Conservation (phyloP, 2,113 vertebrate genomes). For the Dromiciops gliroides region DNA sequence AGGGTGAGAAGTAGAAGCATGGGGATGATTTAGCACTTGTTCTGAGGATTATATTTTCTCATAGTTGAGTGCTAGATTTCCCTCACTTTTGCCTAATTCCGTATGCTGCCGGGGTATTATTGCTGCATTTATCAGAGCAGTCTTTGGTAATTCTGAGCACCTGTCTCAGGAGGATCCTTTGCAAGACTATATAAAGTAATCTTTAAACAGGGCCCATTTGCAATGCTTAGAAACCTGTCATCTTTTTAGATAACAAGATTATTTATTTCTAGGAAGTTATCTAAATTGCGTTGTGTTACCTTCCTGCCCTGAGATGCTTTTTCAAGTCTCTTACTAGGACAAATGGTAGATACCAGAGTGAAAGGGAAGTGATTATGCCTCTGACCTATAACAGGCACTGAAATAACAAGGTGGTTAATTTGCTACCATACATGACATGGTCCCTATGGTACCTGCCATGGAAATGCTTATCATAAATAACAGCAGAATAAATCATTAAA, state of each 20-base stretch:
- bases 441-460: background rate
- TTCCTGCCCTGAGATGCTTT: constrained; percentile 43
- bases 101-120: constrained; percentile 3
- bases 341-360: constrained; percentile 42
- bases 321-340: constrained; percentile 45
- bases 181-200: constrained; percentile 60
- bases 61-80: background rate
- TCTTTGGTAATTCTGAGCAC: constrained; percentile 58
- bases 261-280: constrained; percentile 61
- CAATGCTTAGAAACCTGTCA: constrained; percentile 58
- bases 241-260: constrained; percentile 63
- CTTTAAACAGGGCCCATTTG: constrained; percentile 47
- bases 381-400: background rate
- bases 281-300: constrained; percentile 20
- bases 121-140: background rate
- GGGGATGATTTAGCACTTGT: background rate
- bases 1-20: background rate
- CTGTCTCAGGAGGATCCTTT: constrained; percentile 53
- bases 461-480: background rate
- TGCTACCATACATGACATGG: background rate
- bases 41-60: background rate
- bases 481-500: background rate
- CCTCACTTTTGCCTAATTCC: constrained; percentile 15
- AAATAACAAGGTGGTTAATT: background rate
- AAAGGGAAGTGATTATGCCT: background rate